phyloP scores from a whole-genome alignment of 1,140 invertebrate genomes.

The Drosophila ercepeae region DNA sequence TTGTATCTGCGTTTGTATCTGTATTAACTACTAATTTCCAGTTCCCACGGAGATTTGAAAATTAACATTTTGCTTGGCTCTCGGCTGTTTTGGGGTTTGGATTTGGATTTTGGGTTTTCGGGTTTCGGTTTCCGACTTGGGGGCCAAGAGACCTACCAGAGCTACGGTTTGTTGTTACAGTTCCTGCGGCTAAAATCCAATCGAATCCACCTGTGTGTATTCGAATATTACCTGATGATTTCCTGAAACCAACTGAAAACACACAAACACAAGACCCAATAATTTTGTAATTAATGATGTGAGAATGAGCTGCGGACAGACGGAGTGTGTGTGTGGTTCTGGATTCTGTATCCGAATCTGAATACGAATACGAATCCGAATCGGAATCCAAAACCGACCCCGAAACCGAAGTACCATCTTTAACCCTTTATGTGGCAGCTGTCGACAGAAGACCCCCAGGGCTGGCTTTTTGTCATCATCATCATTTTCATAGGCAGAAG shows the following conservation, averaged over 20 bases:
- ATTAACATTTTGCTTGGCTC: conserved; percentile 72
- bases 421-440: conserved; percentile 24
- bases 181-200: conserved; percentile 66
- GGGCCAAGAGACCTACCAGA: too few relatives aligned
- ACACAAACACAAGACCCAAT: conserved; percentile 49
- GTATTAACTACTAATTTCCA: conserved; percentile 72
- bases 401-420: not conserved
- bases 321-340: not conserved
- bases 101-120: conserved; percentile 14
- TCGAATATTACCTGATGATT: conserved; percentile 23
- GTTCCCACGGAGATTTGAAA: conserved; percentile 80
- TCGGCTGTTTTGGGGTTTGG: conserved; percentile 19
- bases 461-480: conserved; percentile 72
- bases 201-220: conserved; percentile 60
- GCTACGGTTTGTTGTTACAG: conserved; percentile 60
- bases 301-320: conserved; percentile 74
- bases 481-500: conserved; percentile 15
- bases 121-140: not conserved
- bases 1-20: conserved; percentile 32
- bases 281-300: conserved; percentile 82
- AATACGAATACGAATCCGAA: not conserved
- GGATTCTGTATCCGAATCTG: not conserved
- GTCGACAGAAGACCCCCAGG: conserved; percentile 66
- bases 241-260: conserved; percentile 1
- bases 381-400: not conserved